Conservation (phyloP, 1,140 invertebrate species). For the Eubasilissa regina region DNA sequence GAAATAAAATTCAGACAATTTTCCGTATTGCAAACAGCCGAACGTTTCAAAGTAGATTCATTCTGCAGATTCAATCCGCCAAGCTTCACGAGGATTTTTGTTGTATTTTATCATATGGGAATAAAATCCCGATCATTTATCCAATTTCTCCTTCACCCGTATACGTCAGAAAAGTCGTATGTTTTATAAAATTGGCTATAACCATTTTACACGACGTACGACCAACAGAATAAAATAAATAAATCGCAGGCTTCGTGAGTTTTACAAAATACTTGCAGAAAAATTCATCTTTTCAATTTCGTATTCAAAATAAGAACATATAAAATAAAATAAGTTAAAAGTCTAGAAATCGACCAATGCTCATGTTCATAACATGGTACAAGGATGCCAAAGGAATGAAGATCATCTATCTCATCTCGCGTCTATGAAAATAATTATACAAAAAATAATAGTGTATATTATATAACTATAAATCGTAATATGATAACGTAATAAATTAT, state of each 20-base stretch:
- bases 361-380: too few relatives aligned
- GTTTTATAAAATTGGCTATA: slow-evolving; percentile 22
- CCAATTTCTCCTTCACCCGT: slow-evolving; percentile 10
- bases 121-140: slow-evolving; percentile 25
- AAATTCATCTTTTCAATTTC: too few relatives aligned
- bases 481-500: too few relatives aligned
- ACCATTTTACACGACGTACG: neutral
- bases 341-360: too few relatives aligned
- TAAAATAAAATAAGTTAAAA: too few relatives aligned
- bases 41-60: neutral
- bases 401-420: too few relatives aligned
- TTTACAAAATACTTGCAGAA: too few relatives aligned
- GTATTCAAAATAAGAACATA: too few relatives aligned
- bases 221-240: neutral
- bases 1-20: neutral
- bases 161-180: neutral
- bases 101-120: slow-evolving; percentile 31
- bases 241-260: neutral
- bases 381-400: too few relatives aligned
- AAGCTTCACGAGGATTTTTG: slow-evolving; percentile 25
- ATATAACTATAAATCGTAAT: too few relatives aligned
- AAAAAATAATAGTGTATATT: too few relatives aligned
- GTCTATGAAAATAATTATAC: too few relatives aligned
- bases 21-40: slow-evolving; percentile 1
- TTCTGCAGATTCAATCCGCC: neutral